Percentiles rank a stretch among this genome's conserved stretches.
Evolutionary conservation across 1,140 invertebrate species (phyloP).

Genomic region (Zaprionus ornatus): DNA sequence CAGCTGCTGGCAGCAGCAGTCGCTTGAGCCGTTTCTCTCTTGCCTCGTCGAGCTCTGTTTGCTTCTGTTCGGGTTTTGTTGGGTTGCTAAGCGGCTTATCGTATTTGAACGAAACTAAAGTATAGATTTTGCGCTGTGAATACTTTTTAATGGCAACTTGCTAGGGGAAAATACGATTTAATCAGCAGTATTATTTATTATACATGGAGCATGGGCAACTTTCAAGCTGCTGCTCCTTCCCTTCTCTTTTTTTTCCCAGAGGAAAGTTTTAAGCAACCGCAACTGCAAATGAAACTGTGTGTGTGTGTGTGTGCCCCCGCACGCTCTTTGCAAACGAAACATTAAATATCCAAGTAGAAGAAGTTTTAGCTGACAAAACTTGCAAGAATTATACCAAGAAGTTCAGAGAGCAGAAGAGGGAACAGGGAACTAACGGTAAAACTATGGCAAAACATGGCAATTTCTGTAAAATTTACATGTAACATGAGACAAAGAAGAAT

Average conservation of each 20-base stretch:
- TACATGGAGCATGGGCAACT: slow-evolving; percentile 65
- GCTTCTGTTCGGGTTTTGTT: slow-evolving; percentile 47
- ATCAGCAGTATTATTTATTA: slow-evolving; percentile 80
- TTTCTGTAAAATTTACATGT: slow-evolving; percentile 4
- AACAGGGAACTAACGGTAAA: slow-evolving; percentile 5
- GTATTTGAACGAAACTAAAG: slow-evolving; percentile 75
- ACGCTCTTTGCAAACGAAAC: slow-evolving; percentile 41
- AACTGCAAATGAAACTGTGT: slow-evolving; percentile 59
- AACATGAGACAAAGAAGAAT: not conserved
- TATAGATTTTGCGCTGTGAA: slow-evolving; percentile 78
- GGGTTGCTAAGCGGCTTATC: slow-evolving; percentile 72
- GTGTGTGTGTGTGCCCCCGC: slow-evolving; percentile 21
- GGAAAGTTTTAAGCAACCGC: slow-evolving; percentile 45
- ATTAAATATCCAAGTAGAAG: slow-evolving; percentile 56
- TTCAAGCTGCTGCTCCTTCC: slow-evolving; percentile 46
- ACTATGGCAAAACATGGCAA: slow-evolving; percentile 13
- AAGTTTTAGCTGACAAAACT: slow-evolving; percentile 66
- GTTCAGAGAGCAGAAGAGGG: not conserved
- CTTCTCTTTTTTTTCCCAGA: slow-evolving; percentile 16
- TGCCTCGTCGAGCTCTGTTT: not conserved
- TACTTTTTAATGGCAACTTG: slow-evolving; percentile 79
- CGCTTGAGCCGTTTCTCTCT: slow-evolving; percentile 21
- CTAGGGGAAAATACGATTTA: slow-evolving; percentile 72
- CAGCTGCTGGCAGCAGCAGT: slow-evolving; percentile 40
- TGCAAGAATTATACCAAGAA: slow-evolving; percentile 25